Percentiles rank a stretch among this genome's conserved stretches.
phyloP scores from a whole-genome alignment of 2,797 vertebrate genomes.

The Sibirionetta formosa region DNA sequence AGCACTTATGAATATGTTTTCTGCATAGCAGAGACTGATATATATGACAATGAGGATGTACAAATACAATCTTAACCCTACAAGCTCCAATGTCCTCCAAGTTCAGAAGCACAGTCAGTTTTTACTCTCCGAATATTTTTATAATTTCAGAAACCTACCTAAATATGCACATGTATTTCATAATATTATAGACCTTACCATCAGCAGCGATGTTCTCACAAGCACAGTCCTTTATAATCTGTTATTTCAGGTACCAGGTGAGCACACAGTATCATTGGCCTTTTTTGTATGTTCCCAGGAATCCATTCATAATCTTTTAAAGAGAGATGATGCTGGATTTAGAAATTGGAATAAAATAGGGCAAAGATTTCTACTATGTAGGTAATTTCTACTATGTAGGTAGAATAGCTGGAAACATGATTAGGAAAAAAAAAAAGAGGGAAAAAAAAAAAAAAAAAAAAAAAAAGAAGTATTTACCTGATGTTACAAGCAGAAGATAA shows the following conservation, averaged over 20 bases:
- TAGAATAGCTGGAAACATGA: background rate
- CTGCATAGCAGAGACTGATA: accelerated
- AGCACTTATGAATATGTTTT: background rate
- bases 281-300: background rate
- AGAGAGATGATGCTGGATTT: background rate
- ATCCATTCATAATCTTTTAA: background rate
- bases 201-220: background rate
- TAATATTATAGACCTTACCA: background rate
- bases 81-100: background rate
- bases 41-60: background rate
- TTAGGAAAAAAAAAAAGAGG: accelerated
- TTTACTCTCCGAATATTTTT: background rate
- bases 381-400: background rate
- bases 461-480: background rate
- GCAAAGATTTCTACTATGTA: background rate
- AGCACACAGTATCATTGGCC: background rate
- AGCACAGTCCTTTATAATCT: background rate
- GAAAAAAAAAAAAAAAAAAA: background rate
- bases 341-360: slow-evolving; percentile 8
- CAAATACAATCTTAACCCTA: background rate
- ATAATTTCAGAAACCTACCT: background rate
- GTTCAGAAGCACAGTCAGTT: background rate
- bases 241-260: background rate
- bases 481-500: background rate
- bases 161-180: background rate